These are phyloP conservation scores for Pollenia labialis DNA, from an alignment of 2,888 invertebrate genomes.

Conservation along the genomic window DNA sequence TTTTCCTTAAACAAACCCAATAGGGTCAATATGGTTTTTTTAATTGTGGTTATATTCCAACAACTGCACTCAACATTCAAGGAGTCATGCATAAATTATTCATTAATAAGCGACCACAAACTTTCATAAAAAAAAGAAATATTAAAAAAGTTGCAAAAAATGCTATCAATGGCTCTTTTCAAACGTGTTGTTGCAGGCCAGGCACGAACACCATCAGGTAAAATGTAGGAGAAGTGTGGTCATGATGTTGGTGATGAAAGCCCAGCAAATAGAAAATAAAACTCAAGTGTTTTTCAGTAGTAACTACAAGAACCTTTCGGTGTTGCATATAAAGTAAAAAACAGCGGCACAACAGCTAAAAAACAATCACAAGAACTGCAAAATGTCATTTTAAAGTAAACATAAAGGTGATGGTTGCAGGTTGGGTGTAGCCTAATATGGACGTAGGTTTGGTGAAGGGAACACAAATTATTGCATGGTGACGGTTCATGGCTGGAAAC, in stretches of 20 bases:
- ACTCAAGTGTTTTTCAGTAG: conserved; percentile 44
- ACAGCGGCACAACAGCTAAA: neutral
- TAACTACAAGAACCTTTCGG: conserved; percentile 45
- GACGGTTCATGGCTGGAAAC: too few relatives aligned
- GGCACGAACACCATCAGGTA: conserved; percentile 2
- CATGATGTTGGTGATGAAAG: conserved; percentile 52
- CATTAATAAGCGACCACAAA: conserved; percentile 45
- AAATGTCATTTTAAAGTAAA: conserved; percentile 50
- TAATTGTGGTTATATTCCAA: too few relatives aligned
- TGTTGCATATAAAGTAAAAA: conserved; percentile 48
- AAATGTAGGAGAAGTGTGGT: conserved; percentile 74
- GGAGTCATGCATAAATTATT: conserved; percentile 58
- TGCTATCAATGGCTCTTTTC: neutral
- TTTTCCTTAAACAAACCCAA: too few relatives aligned
- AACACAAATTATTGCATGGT: neutral
- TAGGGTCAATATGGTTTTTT: too few relatives aligned
- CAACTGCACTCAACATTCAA: neutral
- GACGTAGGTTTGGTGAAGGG: neutral
- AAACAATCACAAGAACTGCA: neutral
- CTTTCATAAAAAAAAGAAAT: neutral
- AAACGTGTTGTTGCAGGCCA: neutral
- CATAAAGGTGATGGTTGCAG: conserved; percentile 33
- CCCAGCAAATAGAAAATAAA: conserved; percentile 14
- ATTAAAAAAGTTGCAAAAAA: neutral
- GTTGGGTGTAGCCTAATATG: neutral